Evolutionary conservation across 2,797 vertebrate species (phyloP).

Genomic region (Coracias cyanogaster): DNA sequence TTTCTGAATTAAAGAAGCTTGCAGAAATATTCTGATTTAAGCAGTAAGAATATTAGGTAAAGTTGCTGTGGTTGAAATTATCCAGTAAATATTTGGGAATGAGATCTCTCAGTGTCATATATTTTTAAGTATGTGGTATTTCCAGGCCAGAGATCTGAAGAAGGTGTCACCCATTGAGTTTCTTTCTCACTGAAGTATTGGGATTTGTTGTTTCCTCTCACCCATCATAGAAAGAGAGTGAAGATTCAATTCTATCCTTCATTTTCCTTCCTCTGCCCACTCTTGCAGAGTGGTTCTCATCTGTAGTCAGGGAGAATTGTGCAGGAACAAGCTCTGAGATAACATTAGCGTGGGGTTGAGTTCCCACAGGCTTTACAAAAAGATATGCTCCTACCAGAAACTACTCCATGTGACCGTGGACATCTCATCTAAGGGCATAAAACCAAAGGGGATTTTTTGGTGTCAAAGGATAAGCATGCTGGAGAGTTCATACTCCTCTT

Average conservation of each 20-base stretch:
- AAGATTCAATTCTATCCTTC: background rate
- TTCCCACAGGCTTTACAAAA: background rate
- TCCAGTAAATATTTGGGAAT: background rate
- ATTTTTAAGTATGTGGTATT: background rate
- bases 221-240: background rate
- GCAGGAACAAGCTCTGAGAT: background rate
- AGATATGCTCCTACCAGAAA: background rate
- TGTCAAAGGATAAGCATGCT: background rate
- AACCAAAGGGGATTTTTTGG: background rate
- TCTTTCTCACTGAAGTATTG: background rate
- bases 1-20: background rate
- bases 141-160: background rate
- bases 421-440: background rate
- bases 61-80: background rate
- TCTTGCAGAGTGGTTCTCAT: background rate
- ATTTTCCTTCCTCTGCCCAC: background rate
- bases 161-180: background rate
- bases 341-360: rapidly evolving
- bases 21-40: background rate
- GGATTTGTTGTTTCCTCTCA: background rate
- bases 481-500: background rate
- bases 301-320: background rate
- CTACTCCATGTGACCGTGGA: background rate
- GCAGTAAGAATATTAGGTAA: background rate
- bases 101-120: background rate